Percentiles rank a stretch among this genome's conserved stretches.
Evolutionary conservation across 2,113 vertebrate species (phyloP).

Genomic region (Anguilla rostrata): DNA sequence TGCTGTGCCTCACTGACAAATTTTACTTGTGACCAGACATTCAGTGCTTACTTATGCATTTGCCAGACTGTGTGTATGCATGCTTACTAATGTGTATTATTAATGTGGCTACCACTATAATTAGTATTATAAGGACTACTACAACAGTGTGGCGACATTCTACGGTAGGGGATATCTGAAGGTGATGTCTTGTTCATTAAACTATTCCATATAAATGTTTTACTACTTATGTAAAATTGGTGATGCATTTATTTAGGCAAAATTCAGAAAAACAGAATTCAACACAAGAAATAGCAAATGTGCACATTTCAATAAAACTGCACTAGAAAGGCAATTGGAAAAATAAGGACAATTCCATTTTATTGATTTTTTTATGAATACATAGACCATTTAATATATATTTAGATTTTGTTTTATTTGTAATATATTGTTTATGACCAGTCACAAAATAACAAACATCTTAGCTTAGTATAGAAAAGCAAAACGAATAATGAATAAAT

Average conservation of each 20-base stretch:
- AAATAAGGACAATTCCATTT: constrained; percentile 67
- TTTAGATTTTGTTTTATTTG: constrained; percentile 60
- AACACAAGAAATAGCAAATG: not conserved
- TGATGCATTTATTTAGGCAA: not conserved
- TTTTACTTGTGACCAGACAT: too few relatives aligned
- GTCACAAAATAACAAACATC: constrained; percentile 60
- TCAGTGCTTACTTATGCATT: too few relatives aligned
- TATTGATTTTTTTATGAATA: constrained; percentile 64
- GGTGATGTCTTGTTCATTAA: not conserved
- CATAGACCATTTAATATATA: constrained; percentile 72
- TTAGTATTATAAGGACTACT: not conserved
- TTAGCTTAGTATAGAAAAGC: constrained; percentile 65
- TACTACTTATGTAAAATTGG: not conserved
- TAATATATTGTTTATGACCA: constrained; percentile 56
- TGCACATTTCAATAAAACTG: constrained; percentile 32
- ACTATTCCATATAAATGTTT: not conserved
- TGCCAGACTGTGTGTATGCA: too few relatives aligned
- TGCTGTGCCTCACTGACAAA: not conserved
- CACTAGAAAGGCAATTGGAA: constrained; percentile 50
- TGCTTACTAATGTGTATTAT: too few relatives aligned
- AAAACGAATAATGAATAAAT: constrained; percentile 48
- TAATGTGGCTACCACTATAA: too few relatives aligned
- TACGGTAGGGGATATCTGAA: not conserved
- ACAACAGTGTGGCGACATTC: not conserved
- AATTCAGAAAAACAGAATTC: not conserved